Evolutionary conservation across 2,888 invertebrate species (phyloP), one percentile per base, ranked within the genome.

Genomic region (Volucella bombylans): DNA sequence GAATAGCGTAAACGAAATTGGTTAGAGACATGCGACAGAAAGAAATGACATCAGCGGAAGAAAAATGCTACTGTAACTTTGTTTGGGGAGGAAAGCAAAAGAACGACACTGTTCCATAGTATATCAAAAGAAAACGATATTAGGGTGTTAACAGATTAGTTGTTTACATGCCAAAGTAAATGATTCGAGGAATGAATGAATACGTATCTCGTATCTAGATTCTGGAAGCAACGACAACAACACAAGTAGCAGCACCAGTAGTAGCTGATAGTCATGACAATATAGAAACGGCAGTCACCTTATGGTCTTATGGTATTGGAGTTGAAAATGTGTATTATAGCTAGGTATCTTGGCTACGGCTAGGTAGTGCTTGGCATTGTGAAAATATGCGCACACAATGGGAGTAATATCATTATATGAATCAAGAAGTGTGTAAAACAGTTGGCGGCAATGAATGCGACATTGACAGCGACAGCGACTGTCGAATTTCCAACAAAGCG

Each of bases 121-220:
- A 14, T 11, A 55, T 61, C 50, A 50, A 69, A 76, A 67, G 71
- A 69, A 81, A 85, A 85, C 67, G 73, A 82, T 89, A 89, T 87
- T 87, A 87, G 88, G 89, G 90, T 90, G 90, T 90, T 91, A 91
- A 91, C 89, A 91, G 90, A 90, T 90, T 90, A 91, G 90, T 90
- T 90, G 90, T 91, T 91, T 90, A 90, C 90, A 91, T 90, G 91
- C 90, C 90, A 89, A 89, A 90, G 91, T 90, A 90, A 90, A 90
- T 89, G 90, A 90, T 89, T 89, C 76, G 57, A 64, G 76, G 81
- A 85, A 85, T 85, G 76, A 85, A 85, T 81, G 85, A 74, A 81
- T 77, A 67, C 80, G 39, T 61, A 77, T 50, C 64, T 72, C 43
- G 59, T 15, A 55, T 55, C 31, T 12, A 55, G 31, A 38, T n/a